phyloP scores from a whole-genome alignment of 2,797 vertebrate species.

The Pantherophis alleghaniensis region DNA sequence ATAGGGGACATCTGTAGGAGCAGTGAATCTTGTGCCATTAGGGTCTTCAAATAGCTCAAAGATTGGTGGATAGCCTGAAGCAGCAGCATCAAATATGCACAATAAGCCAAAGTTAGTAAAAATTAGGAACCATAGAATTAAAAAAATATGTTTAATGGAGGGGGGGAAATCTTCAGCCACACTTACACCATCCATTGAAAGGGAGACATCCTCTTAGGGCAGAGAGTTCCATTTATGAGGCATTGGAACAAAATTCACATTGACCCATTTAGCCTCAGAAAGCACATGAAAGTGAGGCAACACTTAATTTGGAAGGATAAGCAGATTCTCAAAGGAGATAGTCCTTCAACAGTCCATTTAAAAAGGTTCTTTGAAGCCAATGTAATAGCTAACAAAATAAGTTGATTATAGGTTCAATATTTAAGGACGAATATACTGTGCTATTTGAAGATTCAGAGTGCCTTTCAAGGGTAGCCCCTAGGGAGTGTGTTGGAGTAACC shows the following conservation, averaged over 20 bases:
- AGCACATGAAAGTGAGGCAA: background rate
- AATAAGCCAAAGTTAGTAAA: background rate
- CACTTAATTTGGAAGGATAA: background rate
- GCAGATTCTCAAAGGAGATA: background rate
- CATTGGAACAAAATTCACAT: background rate
- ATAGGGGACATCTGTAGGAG: background rate
- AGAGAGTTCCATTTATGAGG: background rate
- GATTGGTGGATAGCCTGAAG: background rate
- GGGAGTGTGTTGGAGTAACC: background rate
- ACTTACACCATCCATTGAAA: background rate
- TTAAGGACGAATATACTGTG: background rate
- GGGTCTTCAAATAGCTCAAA: background rate
- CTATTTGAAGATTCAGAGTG: background rate
- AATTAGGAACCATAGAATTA: background rate
- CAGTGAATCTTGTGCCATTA: background rate
- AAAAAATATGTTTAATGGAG: background rate
- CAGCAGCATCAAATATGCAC: background rate
- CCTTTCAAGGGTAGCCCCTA: background rate
- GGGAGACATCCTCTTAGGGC: too few species aligned
- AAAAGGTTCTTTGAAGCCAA: background rate
- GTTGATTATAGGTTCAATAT: background rate
- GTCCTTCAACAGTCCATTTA: background rate
- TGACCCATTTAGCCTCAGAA: background rate
- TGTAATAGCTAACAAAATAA: background rate
- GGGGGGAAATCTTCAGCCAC: background rate